A percentile compares a stretch with the other conserved stretches of the same genome.
Evolutionary conservation across 2,888 invertebrate species (phyloP).

Genomic region (Drosophila maculinotata): DNA sequence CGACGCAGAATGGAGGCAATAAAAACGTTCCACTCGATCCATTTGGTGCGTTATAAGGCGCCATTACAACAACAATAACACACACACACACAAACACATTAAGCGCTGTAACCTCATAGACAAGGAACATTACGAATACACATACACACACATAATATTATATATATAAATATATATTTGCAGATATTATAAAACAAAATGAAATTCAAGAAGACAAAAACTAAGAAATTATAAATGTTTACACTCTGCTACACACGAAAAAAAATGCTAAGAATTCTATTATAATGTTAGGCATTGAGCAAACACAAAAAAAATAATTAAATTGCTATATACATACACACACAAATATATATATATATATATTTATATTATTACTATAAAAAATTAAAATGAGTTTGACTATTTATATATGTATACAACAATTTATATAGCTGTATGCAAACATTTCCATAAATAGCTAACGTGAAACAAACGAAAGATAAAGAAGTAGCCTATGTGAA

Average conservation of each 20-base stretch:
- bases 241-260: slow-evolving; percentile 55
- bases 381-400: slow-evolving; percentile 65
- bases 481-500: slow-evolving; percentile 58
- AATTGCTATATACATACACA: slow-evolving; percentile 63
- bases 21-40: slow-evolving; percentile 86
- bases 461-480: slow-evolving; percentile 33
- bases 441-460: slow-evolving; percentile 63
- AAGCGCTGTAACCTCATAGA: slow-evolving; percentile 73
- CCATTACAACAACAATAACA: slow-evolving; percentile 23
- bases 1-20: slow-evolving; percentile 82
- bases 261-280: slow-evolving; percentile 57
- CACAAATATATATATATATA: slow-evolving; percentile 72
- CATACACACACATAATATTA: slow-evolving; percentile 36
- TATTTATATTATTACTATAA: slow-evolving; percentile 70
- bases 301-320: slow-evolving; percentile 27
- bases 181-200: slow-evolving; percentile 49
- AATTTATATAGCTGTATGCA: slow-evolving; percentile 64
- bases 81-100: slow-evolving; percentile 36
- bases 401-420: slow-evolving; percentile 76
- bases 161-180: slow-evolving; percentile 54
- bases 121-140: slow-evolving; percentile 45
- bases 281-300: slow-evolving; percentile 63
- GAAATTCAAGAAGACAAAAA: slow-evolving; percentile 32
- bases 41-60: slow-evolving; percentile 86
- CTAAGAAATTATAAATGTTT: slow-evolving; percentile 56